Conservation (phyloP, 2,888 invertebrate genomes). For the Dasysyrphus albostriatus region DNA sequence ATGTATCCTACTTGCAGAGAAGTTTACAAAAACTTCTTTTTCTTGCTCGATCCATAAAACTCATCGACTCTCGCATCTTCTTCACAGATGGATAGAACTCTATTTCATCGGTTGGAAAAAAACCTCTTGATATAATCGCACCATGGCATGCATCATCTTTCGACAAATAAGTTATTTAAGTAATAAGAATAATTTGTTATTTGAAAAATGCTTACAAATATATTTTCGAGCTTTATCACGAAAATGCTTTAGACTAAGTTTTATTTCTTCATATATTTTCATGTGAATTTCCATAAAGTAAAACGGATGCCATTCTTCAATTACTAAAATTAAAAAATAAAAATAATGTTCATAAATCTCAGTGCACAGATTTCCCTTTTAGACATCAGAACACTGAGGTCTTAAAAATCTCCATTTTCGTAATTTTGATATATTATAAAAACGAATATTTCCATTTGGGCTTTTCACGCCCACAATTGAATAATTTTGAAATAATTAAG, state of each 20-base stretch:
- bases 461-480: too few relatives aligned
- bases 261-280: constrained; percentile 81
- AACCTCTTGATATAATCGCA: constrained; percentile 90
- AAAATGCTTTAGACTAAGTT: constrained; percentile 84
- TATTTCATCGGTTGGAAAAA: constrained; percentile 89
- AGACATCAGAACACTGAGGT: too few relatives aligned
- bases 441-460: too few relatives aligned
- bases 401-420: too few relatives aligned
- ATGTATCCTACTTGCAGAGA: constrained; percentile 87
- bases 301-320: constrained; percentile 86
- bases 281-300: constrained; percentile 89
- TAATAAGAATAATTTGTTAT: constrained; percentile 18
- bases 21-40: constrained; percentile 92
- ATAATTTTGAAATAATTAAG: too few relatives aligned
- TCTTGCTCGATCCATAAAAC: constrained; percentile 93
- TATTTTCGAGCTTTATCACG: constrained; percentile 85
- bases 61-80: constrained; percentile 89
- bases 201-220: constrained; percentile 83
- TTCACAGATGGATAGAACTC: constrained; percentile 85
- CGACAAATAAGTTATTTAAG: constrained; percentile 47
- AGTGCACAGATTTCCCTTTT: too few relatives aligned
- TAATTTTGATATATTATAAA: too few relatives aligned
- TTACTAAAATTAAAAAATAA: constrained; percentile 78
- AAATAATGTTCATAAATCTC: neutral
- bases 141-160: constrained; percentile 88